Conservation (phyloP, 2,888 invertebrate species). For the Chloroclystis v-ata region DNA sequence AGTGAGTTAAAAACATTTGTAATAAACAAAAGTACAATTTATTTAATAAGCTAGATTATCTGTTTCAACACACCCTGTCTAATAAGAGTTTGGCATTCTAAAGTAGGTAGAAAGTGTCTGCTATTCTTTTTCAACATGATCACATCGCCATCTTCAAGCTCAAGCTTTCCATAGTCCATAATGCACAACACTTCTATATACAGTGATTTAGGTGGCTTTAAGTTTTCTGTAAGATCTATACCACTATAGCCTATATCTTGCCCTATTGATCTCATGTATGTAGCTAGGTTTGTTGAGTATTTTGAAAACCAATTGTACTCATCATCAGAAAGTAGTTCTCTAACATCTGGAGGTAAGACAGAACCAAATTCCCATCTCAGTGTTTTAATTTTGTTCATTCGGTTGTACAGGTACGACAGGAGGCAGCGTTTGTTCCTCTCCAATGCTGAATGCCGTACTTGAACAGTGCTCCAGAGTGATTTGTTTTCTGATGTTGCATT, state of each 20-base stretch:
- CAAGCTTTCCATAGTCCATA: constrained; percentile 94
- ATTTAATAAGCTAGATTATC: constrained; percentile 46
- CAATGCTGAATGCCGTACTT: constrained; percentile 90
- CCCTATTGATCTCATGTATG: constrained; percentile 94
- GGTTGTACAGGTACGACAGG: constrained; percentile 88
- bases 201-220: constrained; percentile 94
- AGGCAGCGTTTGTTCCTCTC: constrained; percentile 94
- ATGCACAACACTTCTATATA: constrained; percentile 95
- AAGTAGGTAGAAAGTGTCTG: constrained; percentile 91
- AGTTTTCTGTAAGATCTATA: constrained; percentile 90
- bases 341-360: constrained; percentile 90
- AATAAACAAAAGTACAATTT: no score
- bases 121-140: constrained; percentile 93
- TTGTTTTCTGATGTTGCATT: constrained; percentile 78
- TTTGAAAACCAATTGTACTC: constrained; percentile 93
- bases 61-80: constrained; percentile 93
- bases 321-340: constrained; percentile 85
- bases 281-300: constrained; percentile 90
- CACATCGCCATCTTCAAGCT: constrained; percentile 94
- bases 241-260: constrained; percentile 83
- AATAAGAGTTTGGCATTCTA: constrained; percentile 93
- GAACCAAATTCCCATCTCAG: constrained; percentile 98
- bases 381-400: constrained; percentile 88
- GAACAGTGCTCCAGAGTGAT: constrained; percentile 84
- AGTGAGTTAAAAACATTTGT: no score